Conservation (phyloP, 2,113 vertebrate genomes). For the Aleadryas rufinucha region DNA sequence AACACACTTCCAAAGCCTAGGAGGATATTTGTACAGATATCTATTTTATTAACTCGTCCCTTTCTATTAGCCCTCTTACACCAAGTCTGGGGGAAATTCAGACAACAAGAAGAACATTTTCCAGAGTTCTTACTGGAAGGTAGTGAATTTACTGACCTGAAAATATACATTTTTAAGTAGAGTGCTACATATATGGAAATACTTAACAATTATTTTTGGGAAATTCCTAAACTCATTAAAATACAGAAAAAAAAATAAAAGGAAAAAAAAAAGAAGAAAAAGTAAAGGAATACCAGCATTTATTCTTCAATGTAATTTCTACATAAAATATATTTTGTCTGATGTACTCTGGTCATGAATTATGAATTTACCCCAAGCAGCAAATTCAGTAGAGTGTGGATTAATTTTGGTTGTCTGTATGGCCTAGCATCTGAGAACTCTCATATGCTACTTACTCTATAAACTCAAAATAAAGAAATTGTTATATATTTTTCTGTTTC, state of each 20-base stretch:
- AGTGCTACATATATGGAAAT: not conserved
- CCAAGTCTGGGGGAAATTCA: not conserved
- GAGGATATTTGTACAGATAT: not conserved
- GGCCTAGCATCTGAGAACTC: not conserved
- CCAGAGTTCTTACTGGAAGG: not conserved
- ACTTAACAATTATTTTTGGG: accelerated
- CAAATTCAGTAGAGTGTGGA: not conserved
- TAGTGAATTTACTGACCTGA: not conserved
- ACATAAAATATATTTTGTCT: not conserved
- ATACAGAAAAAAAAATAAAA: accelerated
- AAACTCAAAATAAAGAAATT: not conserved
- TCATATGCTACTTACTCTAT: not conserved
- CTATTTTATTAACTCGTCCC: not conserved
- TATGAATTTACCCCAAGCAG: not conserved
- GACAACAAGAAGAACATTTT: not conserved
- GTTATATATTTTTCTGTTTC: not conserved
- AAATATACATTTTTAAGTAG: not conserved
- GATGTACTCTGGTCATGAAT: not conserved
- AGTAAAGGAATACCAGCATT: not conserved
- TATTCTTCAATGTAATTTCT: not conserved
- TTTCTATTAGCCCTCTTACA: not conserved
- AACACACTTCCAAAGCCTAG: not conserved
- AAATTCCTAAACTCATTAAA: not conserved
- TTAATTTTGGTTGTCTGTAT: not conserved
- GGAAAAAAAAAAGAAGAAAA: too few relatives aligned